Percentiles rank a stretch among this genome's conserved stretches.
These are phyloP conservation scores for Tolypeutes matacus DNA, from an alignment of 2,797 vertebrate species.

Conservation along the genomic window DNA sequence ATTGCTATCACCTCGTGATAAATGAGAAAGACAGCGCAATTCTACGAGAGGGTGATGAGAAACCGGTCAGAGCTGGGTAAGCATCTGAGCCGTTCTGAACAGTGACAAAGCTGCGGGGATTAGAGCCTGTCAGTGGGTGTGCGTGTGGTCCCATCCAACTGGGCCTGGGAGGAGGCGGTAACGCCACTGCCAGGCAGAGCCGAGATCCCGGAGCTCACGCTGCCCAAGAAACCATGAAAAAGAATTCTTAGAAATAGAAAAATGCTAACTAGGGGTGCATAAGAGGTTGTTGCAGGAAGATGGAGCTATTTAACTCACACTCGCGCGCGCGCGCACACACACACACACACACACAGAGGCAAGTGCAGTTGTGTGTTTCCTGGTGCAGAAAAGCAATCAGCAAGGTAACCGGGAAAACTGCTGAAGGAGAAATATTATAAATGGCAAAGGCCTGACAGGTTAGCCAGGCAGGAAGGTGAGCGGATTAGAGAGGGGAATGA, in stretches of 20 bases:
- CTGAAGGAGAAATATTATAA: slow-evolving; percentile 73
- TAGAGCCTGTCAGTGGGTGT: not conserved
- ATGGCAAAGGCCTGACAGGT: slow-evolving; percentile 58
- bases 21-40: not conserved
- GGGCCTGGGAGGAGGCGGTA: not conserved
- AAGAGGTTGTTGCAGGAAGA: not conserved
- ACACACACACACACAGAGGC: not conserved
- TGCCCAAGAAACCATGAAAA: fast-evolving
- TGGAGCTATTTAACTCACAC: not conserved
- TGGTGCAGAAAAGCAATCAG: slow-evolving; percentile 57
- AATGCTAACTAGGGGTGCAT: fast-evolving
- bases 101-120: not conserved
- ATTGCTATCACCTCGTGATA: slow-evolving; percentile 33
- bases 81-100: not conserved
- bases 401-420: slow-evolving; percentile 3
- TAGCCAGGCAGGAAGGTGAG: slow-evolving; percentile 63
- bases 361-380: not conserved
- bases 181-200: not conserved
- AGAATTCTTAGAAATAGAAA: not conserved
- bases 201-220: fast-evolving
- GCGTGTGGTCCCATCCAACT: fast-evolving
- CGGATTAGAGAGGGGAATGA: slow-evolving; percentile 23
- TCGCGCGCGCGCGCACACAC: not conserved
- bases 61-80: not conserved
- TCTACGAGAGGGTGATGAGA: slow-evolving; percentile 24